A percentile compares a stretch with the other conserved stretches of the same genome.
phyloP scores from a whole-genome alignment of 2,113 vertebrate species.

The human (Homo sapiens) region GRCh38 chrX:126320501-126321000 shows the following conservation, averaged over 20 bases:
- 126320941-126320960: background rate
- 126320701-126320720: too few species aligned
- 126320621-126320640: background rate
- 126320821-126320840: background rate
- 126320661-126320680: too few species aligned
- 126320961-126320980: background rate
- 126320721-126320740: too few species aligned
- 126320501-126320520: background rate
- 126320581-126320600: background rate
- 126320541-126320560: background rate
- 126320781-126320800: too few species aligned
- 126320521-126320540: background rate
- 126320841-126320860: background rate
- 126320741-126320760: too few species aligned
- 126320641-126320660: background rate
- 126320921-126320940: background rate
- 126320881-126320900: background rate
- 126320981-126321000: background rate
- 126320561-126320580: background rate
- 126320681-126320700: too few species aligned
- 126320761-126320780: too few species aligned
- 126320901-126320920: background rate
- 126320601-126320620: background rate
- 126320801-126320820: background rate
- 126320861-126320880: background rate